Base-by-base conservation (phyloP, 2,888 invertebrate species). In the Trachelus iudaicus region DNA sequence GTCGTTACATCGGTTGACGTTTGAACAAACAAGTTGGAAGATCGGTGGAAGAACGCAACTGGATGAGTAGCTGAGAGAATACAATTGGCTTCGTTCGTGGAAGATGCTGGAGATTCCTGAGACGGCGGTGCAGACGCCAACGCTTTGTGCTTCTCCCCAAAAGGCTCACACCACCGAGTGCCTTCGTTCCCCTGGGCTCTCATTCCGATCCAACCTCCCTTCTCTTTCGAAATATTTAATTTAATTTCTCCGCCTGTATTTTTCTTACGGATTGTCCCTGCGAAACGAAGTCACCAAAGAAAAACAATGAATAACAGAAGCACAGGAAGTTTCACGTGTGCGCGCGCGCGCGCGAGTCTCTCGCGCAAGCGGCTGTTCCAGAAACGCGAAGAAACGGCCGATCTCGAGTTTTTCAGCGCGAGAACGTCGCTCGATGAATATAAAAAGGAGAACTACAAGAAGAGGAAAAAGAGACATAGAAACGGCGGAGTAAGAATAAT, bases 201-300 rank as follows among this genome's bases (percentile, higher is more conserved):
- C 15, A 6, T 9, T 56, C 9, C 0, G 15, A 6, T 1, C 40
- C 15, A 2, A 6, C 23, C 15, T 15, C 15, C 40, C 40, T 15
- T 40, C 40, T 31, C 34, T 34, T 4, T 71, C 71, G 71, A 71
- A 71, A 71, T 71, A 71, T 34, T 71, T 71, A 71, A 71, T 71
- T 71, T 71, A 71, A 71, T 71, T 30, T 71, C 15, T 15, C 71
- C 31, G 31, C 31, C 31, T 71, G 15, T 71, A 31, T 71, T 71
- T 71, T 71, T 71, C 71, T 71, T 34, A 33, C 71, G 0, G 15
- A 71, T 71, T 71, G 71, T 71, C 71, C 31, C 71, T 4, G 31
- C 71, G 71, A 15, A 31, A 33, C 15, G 12, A 33, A 71, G 31
- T 71, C 31, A 31, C 31, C 31, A 71, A 71, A 71, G 31, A 71